phyloP scores from a whole-genome alignment of 2,888 invertebrate species.

The Heliothis peltigera region DNA sequence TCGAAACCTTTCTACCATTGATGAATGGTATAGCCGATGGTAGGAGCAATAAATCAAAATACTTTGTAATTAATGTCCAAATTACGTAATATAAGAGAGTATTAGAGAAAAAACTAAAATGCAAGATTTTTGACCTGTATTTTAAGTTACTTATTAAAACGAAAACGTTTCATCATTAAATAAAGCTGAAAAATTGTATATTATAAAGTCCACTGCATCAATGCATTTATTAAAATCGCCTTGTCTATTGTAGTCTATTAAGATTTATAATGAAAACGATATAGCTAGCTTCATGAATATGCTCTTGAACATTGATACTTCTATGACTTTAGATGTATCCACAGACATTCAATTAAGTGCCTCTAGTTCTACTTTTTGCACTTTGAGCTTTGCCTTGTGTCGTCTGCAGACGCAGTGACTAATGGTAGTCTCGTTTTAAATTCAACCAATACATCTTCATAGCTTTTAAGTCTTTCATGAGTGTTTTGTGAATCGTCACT shows the following conservation, averaged over 20 bases:
- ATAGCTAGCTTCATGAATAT: slow-evolving; percentile 50
- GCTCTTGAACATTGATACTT: slow-evolving; percentile 44
- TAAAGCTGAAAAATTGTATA: too few relatives aligned
- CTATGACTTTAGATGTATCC: slow-evolving; percentile 5
- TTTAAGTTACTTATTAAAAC: too few relatives aligned
- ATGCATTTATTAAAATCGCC: slow-evolving; percentile 47
- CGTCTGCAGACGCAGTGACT: neutral
- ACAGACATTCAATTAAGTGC: slow-evolving; percentile 20
- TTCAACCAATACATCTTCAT: neutral
- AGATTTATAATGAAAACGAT: slow-evolving; percentile 43
- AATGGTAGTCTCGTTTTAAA: neutral
- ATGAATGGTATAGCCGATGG: slow-evolving; percentile 18
- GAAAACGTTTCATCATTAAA: too few relatives aligned
- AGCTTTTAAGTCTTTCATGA: neutral
- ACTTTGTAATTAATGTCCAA: slow-evolving; percentile 10
- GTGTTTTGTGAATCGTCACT: neutral
- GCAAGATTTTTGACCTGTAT: too few relatives aligned
- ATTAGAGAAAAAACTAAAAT: neutral
- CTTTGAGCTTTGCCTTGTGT: slow-evolving; percentile 6
- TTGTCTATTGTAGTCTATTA: slow-evolving; percentile 52
- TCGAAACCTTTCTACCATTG: slow-evolving; percentile 35
- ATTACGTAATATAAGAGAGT: slow-evolving; percentile 17
- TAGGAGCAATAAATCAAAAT: slow-evolving; percentile 23
- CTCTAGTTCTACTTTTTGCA: slow-evolving; percentile 12
- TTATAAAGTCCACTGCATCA: slow-evolving; percentile 26